These are phyloP conservation scores for Melinaea menophilus DNA, from an alignment of 2,888 invertebrate species.

Conservation along the genomic window DNA sequence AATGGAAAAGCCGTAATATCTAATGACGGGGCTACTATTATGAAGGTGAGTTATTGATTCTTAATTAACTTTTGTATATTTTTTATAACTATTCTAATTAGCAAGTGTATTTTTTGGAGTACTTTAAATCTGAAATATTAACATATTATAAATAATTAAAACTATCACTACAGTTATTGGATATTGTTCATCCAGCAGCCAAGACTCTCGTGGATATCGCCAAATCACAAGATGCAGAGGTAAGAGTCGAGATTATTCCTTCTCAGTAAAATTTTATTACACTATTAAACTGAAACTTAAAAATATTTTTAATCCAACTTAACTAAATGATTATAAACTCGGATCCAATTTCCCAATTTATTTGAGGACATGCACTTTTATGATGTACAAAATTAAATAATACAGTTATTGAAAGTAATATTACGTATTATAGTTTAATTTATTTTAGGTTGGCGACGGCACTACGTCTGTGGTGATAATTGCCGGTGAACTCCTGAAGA, in stretches of 20 bases:
- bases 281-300: neutral
- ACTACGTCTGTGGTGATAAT: constrained; percentile 98
- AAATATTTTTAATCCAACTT: too few species aligned
- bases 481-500: constrained; percentile 96
- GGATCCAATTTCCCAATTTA: constrained; percentile 64
- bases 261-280: neutral
- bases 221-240: constrained; percentile 99
- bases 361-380: constrained; percentile 42
- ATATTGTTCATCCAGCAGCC: constrained; percentile 98
- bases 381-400: constrained; percentile 19
- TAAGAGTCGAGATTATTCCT: constrained; percentile 46
- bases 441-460: constrained; percentile 94
- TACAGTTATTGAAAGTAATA: neutral
- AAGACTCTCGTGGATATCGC: constrained; percentile 99
- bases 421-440: neutral
- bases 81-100: too few species aligned
- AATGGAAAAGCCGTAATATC: constrained; percentile 97
- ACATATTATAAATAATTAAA: too few species aligned
- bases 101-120: too few species aligned
- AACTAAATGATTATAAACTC: constrained; percentile 55
- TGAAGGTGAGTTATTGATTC: constrained; percentile 79
- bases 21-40: constrained; percentile 99
- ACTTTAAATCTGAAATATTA: too few species aligned
- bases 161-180: constrained; percentile 80
- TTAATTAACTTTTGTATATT: neutral